Conservation (phyloP, 1,140 invertebrate species). For the Drosophila albomicans region DNA sequence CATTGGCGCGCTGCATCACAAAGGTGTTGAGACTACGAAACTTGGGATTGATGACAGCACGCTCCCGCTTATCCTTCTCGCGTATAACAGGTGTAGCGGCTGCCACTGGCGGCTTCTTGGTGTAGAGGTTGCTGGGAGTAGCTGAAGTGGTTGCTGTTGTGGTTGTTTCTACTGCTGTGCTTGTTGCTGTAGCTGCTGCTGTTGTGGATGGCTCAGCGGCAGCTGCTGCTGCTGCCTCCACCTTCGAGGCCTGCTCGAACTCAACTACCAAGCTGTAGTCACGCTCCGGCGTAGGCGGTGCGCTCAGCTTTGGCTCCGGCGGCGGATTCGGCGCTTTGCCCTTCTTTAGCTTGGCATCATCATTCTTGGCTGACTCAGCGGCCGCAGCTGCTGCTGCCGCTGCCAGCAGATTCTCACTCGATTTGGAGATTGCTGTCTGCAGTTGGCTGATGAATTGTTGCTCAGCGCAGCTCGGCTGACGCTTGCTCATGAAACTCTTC, state of each 20-base stretch:
- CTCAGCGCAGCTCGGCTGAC: constrained; percentile 72
- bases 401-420: constrained; percentile 64
- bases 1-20: constrained; percentile 77
- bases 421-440: constrained; percentile 84
- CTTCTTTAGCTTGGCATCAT: constrained; percentile 85
- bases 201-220: constrained; percentile 71
- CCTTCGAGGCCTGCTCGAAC: constrained; percentile 66
- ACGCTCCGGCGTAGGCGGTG: constrained; percentile 79
- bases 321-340: constrained; percentile 87
- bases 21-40: constrained; percentile 85
- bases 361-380: constrained; percentile 51
- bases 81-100: constrained; percentile 89
- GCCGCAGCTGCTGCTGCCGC: constrained; percentile 32
- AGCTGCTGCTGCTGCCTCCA: constrained; percentile 15
- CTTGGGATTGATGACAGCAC: constrained; percentile 89
- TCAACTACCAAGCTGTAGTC: constrained; percentile 79
- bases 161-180: background rate
- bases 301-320: constrained; percentile 71
- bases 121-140: constrained; percentile 75
- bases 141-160: constrained; percentile 46
- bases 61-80: constrained; percentile 90
- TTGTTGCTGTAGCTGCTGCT: constrained; percentile 34
- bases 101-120: constrained; percentile 86
- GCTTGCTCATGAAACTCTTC: constrained; percentile 67
- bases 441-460: constrained; percentile 86